Base-by-base conservation (phyloP, 2,888 invertebrate species). In the Eupithecia tripunctaria region DNA sequence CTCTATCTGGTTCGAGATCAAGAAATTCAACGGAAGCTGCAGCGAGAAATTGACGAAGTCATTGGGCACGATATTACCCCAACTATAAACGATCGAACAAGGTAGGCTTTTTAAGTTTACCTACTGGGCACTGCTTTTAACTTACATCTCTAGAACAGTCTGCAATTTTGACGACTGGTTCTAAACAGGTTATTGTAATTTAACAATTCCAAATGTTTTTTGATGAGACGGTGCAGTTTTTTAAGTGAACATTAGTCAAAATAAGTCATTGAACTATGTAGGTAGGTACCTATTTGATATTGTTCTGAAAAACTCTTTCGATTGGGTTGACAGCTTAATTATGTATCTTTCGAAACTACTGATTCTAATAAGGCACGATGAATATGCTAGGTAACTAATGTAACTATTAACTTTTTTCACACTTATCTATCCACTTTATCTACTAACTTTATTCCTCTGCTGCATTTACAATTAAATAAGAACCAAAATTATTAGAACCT, bases 1-100 rank as follows among this genome's bases (percentile, higher is more conserved):
- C 89, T 96, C 2, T 95, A 96, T 78, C 89, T 96, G 76, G 90
- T 96, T 0, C 86, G 95, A 63, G 91, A 96, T 82, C 94, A 95
- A 0, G 90, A 95, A 1, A 93, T 96, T 51, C 96, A 96, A 80
- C 88, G 85, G 51, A 91, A 91, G 73, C 86, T 96, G 15, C 96
- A 96, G 59, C 80, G 88, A 4, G 96, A 97, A 86, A 89, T 97
- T 64, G 95, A 96, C 78, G 86, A 88, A 21, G 93, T 96, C 63
- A 90, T 96, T 0, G 96, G 96, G 2, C 86, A 89, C 43, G 88
- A 92, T 21, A 89, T 96, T 65, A 81, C 89, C 71, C 96, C 96
- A 0, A 85, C 86, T 1, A 86, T 96, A 15, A 87, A 89, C 25
- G 96, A 97, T 81, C 92, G 95, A 83, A 78, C 88, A 67, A 95